Conservation (phyloP, 2,888 invertebrate genomes). For the Epistrophe grossulariae region DNA sequence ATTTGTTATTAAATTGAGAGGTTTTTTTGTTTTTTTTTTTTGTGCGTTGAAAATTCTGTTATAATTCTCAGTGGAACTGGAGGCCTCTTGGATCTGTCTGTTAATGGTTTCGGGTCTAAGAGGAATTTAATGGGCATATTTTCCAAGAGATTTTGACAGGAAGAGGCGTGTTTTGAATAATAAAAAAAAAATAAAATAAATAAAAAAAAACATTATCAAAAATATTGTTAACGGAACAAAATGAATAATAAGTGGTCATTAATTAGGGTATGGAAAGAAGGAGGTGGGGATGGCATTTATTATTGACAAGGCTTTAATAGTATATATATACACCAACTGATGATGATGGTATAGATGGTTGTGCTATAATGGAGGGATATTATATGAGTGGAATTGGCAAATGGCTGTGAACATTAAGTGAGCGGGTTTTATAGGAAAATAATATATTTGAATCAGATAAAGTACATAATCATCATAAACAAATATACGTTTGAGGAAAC, state of each 20-base stretch:
- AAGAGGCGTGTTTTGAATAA: conserved; percentile 53
- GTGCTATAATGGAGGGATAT: conserved; percentile 1
- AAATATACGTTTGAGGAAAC: too few species aligned
- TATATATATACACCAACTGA: too few species aligned
- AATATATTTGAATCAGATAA: background rate
- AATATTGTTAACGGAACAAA: conserved; percentile 40
- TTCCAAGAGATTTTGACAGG: conserved; percentile 53
- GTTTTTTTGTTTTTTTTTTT: conserved; percentile 5
- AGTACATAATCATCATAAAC: too few species aligned
- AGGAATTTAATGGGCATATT: conserved; percentile 64
- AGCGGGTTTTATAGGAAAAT: background rate
- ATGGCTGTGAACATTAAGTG: conserved; percentile 3
- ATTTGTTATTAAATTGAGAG: conserved; percentile 73
- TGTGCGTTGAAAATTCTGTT: background rate
- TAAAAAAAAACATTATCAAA: conserved; percentile 10
- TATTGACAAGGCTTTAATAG: conserved; percentile 19
- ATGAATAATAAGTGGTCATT: conserved; percentile 62
- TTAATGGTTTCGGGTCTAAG: conserved; percentile 65
- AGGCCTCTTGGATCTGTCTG: background rate
- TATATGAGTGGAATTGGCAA: conserved; percentile 4
- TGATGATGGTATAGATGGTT: background rate
- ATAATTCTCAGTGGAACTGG: conserved; percentile 32
- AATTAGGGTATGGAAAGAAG: conserved; percentile 18
- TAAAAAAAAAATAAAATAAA: background rate
- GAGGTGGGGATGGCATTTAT: conserved; percentile 11